phyloP scores from a whole-genome alignment of 1,140 invertebrate genomes.

The Ceratitis capitata region DNA sequence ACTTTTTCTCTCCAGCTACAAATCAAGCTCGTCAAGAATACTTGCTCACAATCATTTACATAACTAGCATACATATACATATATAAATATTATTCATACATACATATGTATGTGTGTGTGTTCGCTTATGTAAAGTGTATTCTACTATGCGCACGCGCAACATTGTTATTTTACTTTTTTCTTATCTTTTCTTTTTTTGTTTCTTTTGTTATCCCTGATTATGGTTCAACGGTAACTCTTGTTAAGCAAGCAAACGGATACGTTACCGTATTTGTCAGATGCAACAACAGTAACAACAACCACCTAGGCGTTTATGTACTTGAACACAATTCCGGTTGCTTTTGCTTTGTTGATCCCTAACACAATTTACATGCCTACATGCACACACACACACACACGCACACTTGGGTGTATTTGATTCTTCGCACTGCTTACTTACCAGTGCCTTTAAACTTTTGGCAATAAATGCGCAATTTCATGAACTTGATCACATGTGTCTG shows the following conservation, averaged over 20 bases:
- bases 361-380: not conserved
- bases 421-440: not conserved
- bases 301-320: no score
- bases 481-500: not conserved
- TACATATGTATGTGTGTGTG: not conserved
- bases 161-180: not conserved
- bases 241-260: slow-evolving; percentile 27
- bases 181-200: not conserved
- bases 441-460: slow-evolving; percentile 1
- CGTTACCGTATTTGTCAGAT: not conserved
- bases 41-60: not conserved
- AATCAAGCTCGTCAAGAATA: slow-evolving; percentile 18
- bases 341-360: not conserved
- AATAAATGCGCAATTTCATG: slow-evolving; percentile 2
- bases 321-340: not conserved
- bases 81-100: not conserved
- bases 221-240: slow-evolving; percentile 12
- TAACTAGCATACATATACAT: not conserved
- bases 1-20: not conserved
- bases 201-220: slow-evolving; percentile 2
- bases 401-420: not conserved
- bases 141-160: slow-evolving; percentile 22
- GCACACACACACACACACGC: not conserved
- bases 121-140: not conserved
- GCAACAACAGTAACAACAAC: not conserved